Base-by-base conservation (phyloP, 2,113 vertebrate species). In the Calidris pygmaea region DNA sequence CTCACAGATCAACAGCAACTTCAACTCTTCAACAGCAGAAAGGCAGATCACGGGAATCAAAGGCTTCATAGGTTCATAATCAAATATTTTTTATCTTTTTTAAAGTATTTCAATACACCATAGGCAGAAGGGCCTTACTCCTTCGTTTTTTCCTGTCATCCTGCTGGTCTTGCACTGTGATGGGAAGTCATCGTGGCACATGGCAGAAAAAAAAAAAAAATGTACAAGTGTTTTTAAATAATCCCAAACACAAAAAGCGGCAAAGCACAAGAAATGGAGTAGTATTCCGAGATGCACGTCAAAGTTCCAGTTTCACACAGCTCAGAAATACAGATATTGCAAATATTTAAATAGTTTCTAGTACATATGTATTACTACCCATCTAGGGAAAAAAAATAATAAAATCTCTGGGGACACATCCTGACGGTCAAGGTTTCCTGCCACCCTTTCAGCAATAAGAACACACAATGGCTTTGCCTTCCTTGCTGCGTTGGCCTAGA, bases 81-180 rank as follows among this genome's bases (percentile, higher is more conserved):
- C 47, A 20, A 47, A 7, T 47, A 21, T 20, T 13, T 21, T 58
- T 35, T 35, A 17, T 27, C 37, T 39, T 63, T 29, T 27, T 19
- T 6, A 14, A 37, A 39, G 7, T 24, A 23, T 26, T 20, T 26
- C 58, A 14, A 47, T 7, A 30, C 4, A 14, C 32, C n/a, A 13
- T 13, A 59, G 10, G 35, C 52, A 55, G 14, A 43, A 65, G 14
- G 0, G 3, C n/a, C 14, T 24, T 19, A 13, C 6, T 30, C 1
- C 0, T 0, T 6, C 6, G 8, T 2, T 39, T 59, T 68, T 23
- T 20, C 7, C 9, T 55, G 24, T 53, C 4, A 47, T 48, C 15
- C 60, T 37, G 34, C 35, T 34, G 47, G 19, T 35, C 75, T 74
- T 19, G 41, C 8, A 15, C 41, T 23, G 53, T 8, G 60, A 32